Base-by-base conservation (phyloP, 2,113 vertebrate genomes). In the Nothocercus nigrocapillus region DNA sequence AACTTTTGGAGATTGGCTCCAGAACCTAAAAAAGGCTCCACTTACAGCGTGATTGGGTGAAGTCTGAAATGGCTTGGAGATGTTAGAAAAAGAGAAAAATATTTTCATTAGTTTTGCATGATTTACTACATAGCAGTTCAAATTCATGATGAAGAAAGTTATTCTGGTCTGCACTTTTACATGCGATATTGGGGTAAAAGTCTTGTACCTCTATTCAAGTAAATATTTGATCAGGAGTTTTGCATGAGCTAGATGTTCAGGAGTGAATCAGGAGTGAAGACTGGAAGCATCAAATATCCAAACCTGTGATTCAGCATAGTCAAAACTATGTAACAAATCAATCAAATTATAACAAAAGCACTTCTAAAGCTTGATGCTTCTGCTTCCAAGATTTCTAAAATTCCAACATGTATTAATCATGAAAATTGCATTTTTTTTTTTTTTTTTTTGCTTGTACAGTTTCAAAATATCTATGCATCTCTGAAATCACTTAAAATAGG, bases 391-490 rank as follows among this genome's bases (percentile, higher is more conserved):
- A 74, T 81, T 93, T 72, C 0, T 90, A 78, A 96, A 94, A 89
- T 76, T 47, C 73, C 38, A 85, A 3, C 25, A 72, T 92, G 47
- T 90, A 22, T 88, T 96, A 81, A 73, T 81, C 90, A 91, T 67
- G 61, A 88, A 64, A 94, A 78, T 63, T 95, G 45, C 63, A 90
- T 93, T 96, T 88, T 75, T 82, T 90, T 82, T 89, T 82, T 89
- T 61, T 58, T 82, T 88, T 76, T 82, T 90, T 82, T 87, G 61
- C 62, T 84, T 70, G 27, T 64, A 68, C 51, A 34, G 36, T 94
- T 90, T 86, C 70, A 92, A 89, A 93, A 89, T 84, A 76, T 87
- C 78, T 95, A 66, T 96, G 83, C 74, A 95, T 96, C 66, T 95
- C 77, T 82, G 83, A 87, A 90, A 92, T 79, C 42, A 62, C 69